phyloP scores from a whole-genome alignment of 92 coral and sea anemone species.

The Porites cylindrica region DNA sequence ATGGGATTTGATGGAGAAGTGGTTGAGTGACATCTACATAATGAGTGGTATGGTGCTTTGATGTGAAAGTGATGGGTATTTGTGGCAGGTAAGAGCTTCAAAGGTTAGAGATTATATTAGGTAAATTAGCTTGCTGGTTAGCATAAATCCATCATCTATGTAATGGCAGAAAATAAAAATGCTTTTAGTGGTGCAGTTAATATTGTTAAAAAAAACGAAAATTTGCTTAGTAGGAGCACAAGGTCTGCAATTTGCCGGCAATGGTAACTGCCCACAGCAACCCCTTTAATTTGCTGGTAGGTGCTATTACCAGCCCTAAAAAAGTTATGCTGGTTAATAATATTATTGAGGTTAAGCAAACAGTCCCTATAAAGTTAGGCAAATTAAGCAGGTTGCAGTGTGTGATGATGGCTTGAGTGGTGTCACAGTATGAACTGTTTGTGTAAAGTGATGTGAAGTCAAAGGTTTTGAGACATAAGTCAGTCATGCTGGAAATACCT shows the following conservation, averaged over 20 bases:
- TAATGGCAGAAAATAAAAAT: background rate
- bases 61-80: background rate
- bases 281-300: constrained; percentile 54
- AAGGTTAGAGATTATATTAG: background rate
- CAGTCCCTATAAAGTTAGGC: constrained; percentile 36
- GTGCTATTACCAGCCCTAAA: constrained; percentile 9
- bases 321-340: constrained; percentile 35
- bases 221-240: constrained; percentile 46
- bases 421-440: constrained; percentile 33
- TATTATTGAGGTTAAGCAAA: constrained; percentile 49
- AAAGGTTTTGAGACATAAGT: constrained; percentile 33
- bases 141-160: background rate
- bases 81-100: background rate
- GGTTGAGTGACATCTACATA: background rate
- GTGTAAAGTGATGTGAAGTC: constrained; percentile 61
- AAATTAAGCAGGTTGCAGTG: constrained; percentile 63
- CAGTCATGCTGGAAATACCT: constrained; percentile 18
- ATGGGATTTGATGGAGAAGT: too few species aligned
- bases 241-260: constrained; percentile 59
- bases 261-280: constrained; percentile 68
- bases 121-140: background rate
- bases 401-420: constrained; percentile 45
- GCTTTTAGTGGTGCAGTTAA: background rate
- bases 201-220: constrained; percentile 32
- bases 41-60: background rate